Evolutionary conservation across 2,888 invertebrate genomes (phyloP).

Genomic region (Pandemis cinnamomeana): DNA sequence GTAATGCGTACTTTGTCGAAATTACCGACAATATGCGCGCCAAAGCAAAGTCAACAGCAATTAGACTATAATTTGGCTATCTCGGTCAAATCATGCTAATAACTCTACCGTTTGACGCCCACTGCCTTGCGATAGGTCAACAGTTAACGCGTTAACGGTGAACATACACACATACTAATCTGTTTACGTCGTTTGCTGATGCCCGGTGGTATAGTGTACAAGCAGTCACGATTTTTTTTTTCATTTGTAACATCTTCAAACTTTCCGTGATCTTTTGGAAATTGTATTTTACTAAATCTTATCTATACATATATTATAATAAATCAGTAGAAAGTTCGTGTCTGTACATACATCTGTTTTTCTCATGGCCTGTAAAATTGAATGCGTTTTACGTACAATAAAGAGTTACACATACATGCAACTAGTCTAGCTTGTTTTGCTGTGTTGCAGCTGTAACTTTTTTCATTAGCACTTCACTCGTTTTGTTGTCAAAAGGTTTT

Average conservation of each 20-base stretch:
- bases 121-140: background rate
- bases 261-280: no score
- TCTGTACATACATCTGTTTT: no score
- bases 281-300: no score
- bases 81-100: background rate
- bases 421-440: background rate
- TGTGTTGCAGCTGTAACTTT: constrained; percentile 1
- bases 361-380: no score
- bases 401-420: no score
- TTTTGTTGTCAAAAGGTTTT: background rate
- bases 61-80: background rate
- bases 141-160: background rate
- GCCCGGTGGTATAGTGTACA: background rate
- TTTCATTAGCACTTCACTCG: background rate
- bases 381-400: no score
- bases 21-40: background rate
- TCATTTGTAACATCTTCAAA: no score
- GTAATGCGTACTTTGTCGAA: background rate
- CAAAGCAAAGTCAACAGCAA: background rate
- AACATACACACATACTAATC: background rate
- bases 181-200: background rate
- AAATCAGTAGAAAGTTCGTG: no score
- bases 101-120: background rate
- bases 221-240: no score
- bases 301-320: no score